These are phyloP conservation scores for Macrophya alboannulata DNA, from an alignment of 2,888 invertebrate genomes.

Conservation along the genomic window DNA sequence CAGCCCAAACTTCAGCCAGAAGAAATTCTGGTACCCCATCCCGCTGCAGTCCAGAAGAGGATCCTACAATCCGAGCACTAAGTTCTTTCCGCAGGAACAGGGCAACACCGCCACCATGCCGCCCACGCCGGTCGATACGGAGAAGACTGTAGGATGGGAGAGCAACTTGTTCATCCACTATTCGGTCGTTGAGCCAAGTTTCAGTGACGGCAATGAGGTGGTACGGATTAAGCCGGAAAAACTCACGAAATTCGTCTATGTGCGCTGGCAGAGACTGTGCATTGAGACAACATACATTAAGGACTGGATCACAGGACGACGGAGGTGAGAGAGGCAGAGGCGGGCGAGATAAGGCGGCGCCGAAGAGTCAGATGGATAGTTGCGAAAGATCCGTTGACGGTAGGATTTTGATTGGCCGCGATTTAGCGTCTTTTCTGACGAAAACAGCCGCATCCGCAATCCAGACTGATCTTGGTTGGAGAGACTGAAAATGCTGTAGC, in stretches of 20 bases:
- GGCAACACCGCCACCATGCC: constrained; percentile 16
- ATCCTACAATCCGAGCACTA: background rate
- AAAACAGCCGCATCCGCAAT: constrained; percentile 1
- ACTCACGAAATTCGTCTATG: constrained; percentile 19
- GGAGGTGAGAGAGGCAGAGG: no score
- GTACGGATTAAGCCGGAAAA: background rate
- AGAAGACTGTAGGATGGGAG: background rate
- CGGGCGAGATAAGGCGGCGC: background rate
- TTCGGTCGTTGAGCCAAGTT: background rate
- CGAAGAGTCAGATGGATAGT: background rate
- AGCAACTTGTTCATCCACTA: background rate
- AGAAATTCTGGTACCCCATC: constrained; percentile 6
- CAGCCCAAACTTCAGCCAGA: constrained; percentile 14
- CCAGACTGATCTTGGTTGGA: background rate
- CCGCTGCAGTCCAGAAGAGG: background rate
- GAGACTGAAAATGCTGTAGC: background rate
- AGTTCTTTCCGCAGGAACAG: background rate
- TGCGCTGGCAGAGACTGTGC: constrained; percentile 23
- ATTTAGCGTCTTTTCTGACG: background rate
- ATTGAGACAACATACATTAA: background rate
- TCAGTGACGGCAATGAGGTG: constrained; percentile 18
- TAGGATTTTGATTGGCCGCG: background rate
- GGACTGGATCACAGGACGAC: background rate
- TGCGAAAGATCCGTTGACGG: background rate
- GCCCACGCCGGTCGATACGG: constrained; percentile 8